Percentiles rank a stretch among this genome's conserved stretches.
Evolutionary conservation across 1,140 invertebrate genomes (phyloP).

Genomic region (Penaeus indicus): DNA sequence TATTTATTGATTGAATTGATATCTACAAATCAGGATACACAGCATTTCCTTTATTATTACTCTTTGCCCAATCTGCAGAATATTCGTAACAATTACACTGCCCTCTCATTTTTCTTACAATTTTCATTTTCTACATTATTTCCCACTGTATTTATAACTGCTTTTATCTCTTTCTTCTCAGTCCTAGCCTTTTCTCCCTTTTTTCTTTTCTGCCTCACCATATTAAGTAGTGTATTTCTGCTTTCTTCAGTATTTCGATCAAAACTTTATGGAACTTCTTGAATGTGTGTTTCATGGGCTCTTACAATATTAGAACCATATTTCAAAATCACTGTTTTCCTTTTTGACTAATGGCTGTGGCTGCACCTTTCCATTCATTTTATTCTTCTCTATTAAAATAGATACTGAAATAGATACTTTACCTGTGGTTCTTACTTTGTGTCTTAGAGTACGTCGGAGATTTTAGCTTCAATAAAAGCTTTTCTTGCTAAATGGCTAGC

Average conservation of each 20-base stretch:
- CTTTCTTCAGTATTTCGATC: neutral
- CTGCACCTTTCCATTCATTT: neutral
- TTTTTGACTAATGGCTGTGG: neutral
- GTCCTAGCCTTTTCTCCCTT: neutral
- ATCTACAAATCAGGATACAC: too few relatives aligned
- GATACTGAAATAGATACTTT: neutral
- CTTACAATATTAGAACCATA: conserved; percentile 21
- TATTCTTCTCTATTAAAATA: neutral
- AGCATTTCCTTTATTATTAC: neutral
- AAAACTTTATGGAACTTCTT: neutral
- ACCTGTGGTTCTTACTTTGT: neutral
- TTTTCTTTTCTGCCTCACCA: neutral
- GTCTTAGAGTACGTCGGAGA: neutral
- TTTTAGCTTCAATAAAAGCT: neutral
- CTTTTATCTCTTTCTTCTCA: neutral
- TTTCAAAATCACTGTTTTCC: neutral
- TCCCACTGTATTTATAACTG: neutral
- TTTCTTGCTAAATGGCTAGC: neutral
- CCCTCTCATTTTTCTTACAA: neutral
- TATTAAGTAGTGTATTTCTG: neutral
- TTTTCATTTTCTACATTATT: neutral
- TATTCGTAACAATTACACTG: neutral
- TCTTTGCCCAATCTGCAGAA: neutral
- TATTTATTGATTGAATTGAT: too few relatives aligned
- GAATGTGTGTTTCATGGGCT: neutral